Evolutionary conservation across 1,140 invertebrate genomes (phyloP).

Genomic region (Drosophila nikananu): DNA sequence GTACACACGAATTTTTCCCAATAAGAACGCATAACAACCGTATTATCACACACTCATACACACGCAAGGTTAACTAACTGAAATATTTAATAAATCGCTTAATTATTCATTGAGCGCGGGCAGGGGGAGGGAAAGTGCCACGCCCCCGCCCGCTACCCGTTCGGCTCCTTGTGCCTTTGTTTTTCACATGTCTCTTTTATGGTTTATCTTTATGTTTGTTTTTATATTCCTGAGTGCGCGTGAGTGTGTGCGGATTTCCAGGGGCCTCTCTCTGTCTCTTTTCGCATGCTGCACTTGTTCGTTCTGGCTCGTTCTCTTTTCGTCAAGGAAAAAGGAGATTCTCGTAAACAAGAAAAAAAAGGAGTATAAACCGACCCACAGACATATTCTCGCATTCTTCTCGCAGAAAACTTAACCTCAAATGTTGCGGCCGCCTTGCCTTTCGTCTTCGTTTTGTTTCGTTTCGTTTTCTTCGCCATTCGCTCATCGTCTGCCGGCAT

Average conservation of each 20-base stretch:
- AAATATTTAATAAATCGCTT: slow-evolving; percentile 31
- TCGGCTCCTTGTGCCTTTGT: slow-evolving; percentile 63
- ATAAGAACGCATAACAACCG: slow-evolving; percentile 62
- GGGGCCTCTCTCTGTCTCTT: slow-evolving; percentile 39
- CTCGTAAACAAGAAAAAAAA: slow-evolving; percentile 64
- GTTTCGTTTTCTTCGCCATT: slow-evolving; percentile 40
- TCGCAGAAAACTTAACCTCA: slow-evolving; percentile 76
- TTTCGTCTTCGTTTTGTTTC: slow-evolving; percentile 40
- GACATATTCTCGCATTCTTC: slow-evolving; percentile 41
- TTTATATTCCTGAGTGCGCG: slow-evolving; percentile 48
- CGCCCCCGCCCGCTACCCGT: slow-evolving; percentile 51
- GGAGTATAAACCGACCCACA: slow-evolving; percentile 24
- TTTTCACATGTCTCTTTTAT: slow-evolving; percentile 77
- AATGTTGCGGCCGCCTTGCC: slow-evolving; percentile 60
- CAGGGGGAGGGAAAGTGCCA: slow-evolving; percentile 32
- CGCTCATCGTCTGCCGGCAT: slow-evolving; percentile 45
- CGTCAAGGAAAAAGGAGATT: slow-evolving; percentile 23
- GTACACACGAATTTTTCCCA: slow-evolving; percentile 75
- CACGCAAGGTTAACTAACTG: slow-evolving; percentile 24
- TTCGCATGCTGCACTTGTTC: slow-evolving; percentile 75
- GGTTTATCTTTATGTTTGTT: slow-evolving; percentile 82
- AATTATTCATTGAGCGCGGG: slow-evolving; percentile 13
- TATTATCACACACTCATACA: slow-evolving; percentile 23
- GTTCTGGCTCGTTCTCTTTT: slow-evolving; percentile 3
- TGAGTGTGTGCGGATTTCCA: slow-evolving; percentile 35